Base-by-base conservation (phyloP, 2,797 vertebrate species). In the Okamejei kenojei region DNA sequence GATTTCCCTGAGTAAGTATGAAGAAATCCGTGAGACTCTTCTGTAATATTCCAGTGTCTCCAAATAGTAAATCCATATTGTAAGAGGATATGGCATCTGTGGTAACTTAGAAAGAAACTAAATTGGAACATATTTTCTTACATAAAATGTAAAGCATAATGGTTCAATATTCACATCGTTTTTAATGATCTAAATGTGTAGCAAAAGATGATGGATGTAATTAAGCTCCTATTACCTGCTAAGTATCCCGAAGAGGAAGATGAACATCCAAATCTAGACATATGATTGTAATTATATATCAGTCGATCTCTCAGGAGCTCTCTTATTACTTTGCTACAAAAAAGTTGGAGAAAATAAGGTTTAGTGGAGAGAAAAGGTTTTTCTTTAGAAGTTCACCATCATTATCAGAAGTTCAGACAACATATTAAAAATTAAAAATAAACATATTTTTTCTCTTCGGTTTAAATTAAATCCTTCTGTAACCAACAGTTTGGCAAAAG, bases 231-330 rank as follows among this genome's bases (percentile, higher is more conserved):
- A 32, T 95, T 94, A 96, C 96, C 96, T 95, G 95, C 80, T 93
- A 96, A 93, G 93, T 95, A 94, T 94, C 95, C 95, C 0, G 94
- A 95, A 94, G 95, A 95, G 15, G 94, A 95, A 10, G 94, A 95
- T 73, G 96, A 96, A 93, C 81, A n/a, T 54, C 96, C 95, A 0
- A 0, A 23, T 93, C 93, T 93, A 0, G 95, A 94, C 77, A 96
- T 94, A 92, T 93, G 93, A 93, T 94, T 26, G 94, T 96, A 96
- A 93, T 96, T 96, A 93, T 95, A 94, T 93, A 95, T 94, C 84
- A 0, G 88, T 0, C 93, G 93, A 93, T 95, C 95, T 93, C 90
- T 94, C 94, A 95, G 88, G 93, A 95, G 21, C n/a, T 94, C 94
- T 90, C 94, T 94, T 79, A 93, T 91, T 71, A 94, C 58, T 63